Evolutionary conservation across 2,113 vertebrate genomes (phyloP).

Genomic region (Cochlearius cochlearius): DNA sequence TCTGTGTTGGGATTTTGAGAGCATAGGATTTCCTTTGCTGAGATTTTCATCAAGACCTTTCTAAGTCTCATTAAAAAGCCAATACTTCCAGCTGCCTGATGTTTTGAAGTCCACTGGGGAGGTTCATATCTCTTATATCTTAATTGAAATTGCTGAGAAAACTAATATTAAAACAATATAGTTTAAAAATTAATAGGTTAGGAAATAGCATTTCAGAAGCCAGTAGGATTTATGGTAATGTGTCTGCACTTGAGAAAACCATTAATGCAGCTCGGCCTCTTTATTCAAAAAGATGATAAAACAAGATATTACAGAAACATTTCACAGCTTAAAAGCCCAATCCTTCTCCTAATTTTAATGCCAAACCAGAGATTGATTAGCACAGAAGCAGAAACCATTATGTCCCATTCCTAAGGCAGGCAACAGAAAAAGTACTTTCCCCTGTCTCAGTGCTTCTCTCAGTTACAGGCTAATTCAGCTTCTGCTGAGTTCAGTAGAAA

Average conservation of each 20-base stretch:
- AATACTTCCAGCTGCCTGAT: background rate
- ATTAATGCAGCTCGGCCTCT: background rate
- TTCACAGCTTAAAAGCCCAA: background rate
- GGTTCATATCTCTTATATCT: background rate
- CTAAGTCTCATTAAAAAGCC: background rate
- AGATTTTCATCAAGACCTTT: constrained; percentile 22
- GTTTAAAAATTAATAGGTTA: background rate
- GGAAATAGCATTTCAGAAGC: constrained; percentile 11
- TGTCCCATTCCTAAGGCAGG: background rate
- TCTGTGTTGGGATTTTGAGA: background rate
- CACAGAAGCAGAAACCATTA: background rate
- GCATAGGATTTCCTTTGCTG: background rate
- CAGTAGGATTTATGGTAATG: background rate
- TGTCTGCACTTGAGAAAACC: background rate
- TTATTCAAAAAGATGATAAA: background rate
- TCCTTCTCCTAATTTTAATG: background rate
- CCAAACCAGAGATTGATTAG: background rate
- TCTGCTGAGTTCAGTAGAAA: background rate
- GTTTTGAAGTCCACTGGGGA: background rate
- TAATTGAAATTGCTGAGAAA: background rate
- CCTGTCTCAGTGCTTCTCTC: background rate
- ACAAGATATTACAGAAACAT: background rate
- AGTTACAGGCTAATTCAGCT: background rate
- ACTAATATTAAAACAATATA: background rate
- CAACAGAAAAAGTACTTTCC: background rate